Base-by-base conservation (phyloP, 2,888 invertebrate genomes). In the Myopa tessellatipennis region DNA sequence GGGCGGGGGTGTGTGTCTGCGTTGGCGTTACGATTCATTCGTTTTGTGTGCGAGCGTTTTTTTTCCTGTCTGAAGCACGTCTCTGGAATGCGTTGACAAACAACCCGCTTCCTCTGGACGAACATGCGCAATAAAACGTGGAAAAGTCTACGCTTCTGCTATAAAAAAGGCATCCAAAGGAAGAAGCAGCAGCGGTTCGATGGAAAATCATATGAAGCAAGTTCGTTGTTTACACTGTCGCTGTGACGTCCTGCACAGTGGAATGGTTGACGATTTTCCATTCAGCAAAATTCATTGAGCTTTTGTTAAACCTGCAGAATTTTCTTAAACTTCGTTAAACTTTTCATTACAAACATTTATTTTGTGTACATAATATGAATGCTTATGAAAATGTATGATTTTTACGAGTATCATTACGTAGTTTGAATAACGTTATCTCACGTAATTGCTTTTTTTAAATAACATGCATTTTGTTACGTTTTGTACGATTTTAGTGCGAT, bases 41-140 rank as follows among this genome's bases (percentile, higher is more conserved):
- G 38, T 68, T 68, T 68, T 16, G 14, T n/a, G 26, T 26, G n/a
- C n/a, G 67, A n/a, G 18, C 36, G n/a, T 55, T 55, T 58, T 71
- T 60, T 34, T 38, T 38, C 26, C 26, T 58, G 34, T 71, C 40
- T 71, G 55, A 26, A 52, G 14, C 40, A 71, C n/a, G 8, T 68
- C 68, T 60, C 16, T 38, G 74, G 74, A 74, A 74, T 36, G 16
- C 34, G 52, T 74, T 74, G 65, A 50, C 74, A 34, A 65, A 74
- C 67, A 74, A 74, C 7, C 55, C 26, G 38, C 36, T 71, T 58
- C 45, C 7, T 26, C 45, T 45, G 60, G 8, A 34, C 8, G 74
- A n/a, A 67, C 74, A 74, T 74, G 74, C 74, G 74, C 58, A 38
- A 34, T 14, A 18, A 40, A n/a, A 36, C 45, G 45, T 68, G 67